Evolutionary conservation across 1,140 invertebrate species (phyloP), one percentile per base, ranked within the genome.

Genomic region (Geopemphigus sp.): DNA sequence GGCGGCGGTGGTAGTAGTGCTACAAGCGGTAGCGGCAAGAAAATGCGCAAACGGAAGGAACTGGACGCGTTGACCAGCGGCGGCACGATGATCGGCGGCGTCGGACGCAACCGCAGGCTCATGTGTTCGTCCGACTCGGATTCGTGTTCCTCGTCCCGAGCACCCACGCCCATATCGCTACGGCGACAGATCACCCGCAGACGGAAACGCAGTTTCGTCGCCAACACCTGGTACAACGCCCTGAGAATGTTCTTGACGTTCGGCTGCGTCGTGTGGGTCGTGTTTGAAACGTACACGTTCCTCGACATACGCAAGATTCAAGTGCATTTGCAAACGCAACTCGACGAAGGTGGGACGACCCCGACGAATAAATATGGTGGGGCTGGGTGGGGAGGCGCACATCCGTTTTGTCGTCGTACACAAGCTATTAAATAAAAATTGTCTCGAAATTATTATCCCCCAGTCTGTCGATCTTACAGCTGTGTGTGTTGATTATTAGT

Each of bases 241-340:
- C 82, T 90, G 26, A 86, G 88, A 45, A 88, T 89, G n/a, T 90
- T 89, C 81, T 87, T 88, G 32, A 88, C 87, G n/a, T 87, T 90
- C 80, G 87, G 90, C 14, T 86, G 90, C 39, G 89, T 90, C 82
- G 87, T 89, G 10, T 89, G 89, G 81, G 86, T 90, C 24, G 87
- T 78, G 10, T 89, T 89, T 56, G 88, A 91, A 54, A 87, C 91
- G 80, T 91, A 90, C 89, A 86, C 91, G 5, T 91, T 91, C 83
- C 89, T 91, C 50, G 90, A 91, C 83, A 89, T 91, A 45, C 87
- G 90, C 82, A 87, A 90, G 81, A 90, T 91, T 84, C 88, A 90
- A 73, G 88, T 88, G 14, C 88, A 88, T 11, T 86, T 91, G 10
- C 87, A 90, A 81, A 88, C 86, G 59, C 89, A 91, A 84, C 88